Base-by-base conservation (phyloP, 1,140 invertebrate species). In the Nasonia vitripennis region DNA sequence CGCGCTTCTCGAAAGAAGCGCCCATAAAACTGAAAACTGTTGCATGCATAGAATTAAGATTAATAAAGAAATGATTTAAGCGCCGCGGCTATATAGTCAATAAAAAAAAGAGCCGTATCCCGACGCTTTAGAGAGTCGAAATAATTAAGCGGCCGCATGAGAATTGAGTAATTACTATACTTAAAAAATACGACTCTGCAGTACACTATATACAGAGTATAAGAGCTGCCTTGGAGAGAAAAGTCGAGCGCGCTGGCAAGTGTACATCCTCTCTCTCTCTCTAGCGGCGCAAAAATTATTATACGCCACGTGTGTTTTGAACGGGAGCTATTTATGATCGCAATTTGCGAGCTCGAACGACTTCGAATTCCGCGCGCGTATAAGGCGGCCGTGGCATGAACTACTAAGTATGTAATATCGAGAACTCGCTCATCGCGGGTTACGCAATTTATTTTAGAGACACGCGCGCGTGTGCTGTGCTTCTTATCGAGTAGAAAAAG, bases 291-390 rank as follows among this genome's bases (percentile, higher is more conserved):
- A 84, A 79, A 78, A 84, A 78, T 78, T 84, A 78, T 34, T 45
- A 70, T 74, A 75, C 51, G 11, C 10, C 12, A 20, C 17, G 17
- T 55, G 51, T 20, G 14, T 55, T 80, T 80, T 73, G 70, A 85
- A 85, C 75, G 83, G 83, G 68, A 85, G 34, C 84, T 85, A 85
- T 81, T 81, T 85, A 78, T 79, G 83, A 78, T 67, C 67, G 77
- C 77, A 84, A 84, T 79, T 78, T 78, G 12, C 27, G 11, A 37
- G 27, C n/a, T 17, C 45, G 41, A 62, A 79, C 68, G 62, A 78
- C 27, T 84, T 79, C 41, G 68, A 79, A 84, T 84, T 84, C 77
- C 77, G 67, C 48, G 37, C 12, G 83, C 83, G 51, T 78, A 79
- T 10, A 20, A 27, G 27, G 17, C 71, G 67, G 67, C 62, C 17